Evolutionary conservation across 2,888 invertebrate species (phyloP).

Genomic region (Dryobota labecula): DNA sequence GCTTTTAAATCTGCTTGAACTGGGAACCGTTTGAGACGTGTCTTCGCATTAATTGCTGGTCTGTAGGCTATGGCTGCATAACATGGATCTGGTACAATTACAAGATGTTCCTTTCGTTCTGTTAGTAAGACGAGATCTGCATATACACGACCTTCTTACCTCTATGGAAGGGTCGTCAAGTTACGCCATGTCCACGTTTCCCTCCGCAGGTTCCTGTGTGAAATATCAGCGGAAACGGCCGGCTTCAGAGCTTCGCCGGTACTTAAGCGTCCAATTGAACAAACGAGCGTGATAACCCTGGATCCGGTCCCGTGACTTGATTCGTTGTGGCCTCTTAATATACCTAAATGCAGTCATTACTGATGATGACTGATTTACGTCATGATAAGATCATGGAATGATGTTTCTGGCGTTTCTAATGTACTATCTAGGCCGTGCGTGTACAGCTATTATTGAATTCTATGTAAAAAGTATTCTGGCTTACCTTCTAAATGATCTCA

Average conservation of each 20-base stretch:
- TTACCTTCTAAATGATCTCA: conserved; percentile 1
- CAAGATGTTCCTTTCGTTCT: conserved; percentile 4
- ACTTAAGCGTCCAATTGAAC: conserved; percentile 86
- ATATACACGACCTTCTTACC: conserved; percentile 23
- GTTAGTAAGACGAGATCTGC: not conserved
- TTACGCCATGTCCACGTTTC: conserved; percentile 57
- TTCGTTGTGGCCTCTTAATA: conserved; percentile 73
- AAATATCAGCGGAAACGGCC: conserved; percentile 82
- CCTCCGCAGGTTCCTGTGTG: conserved; percentile 77
- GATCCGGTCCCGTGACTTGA: conserved; percentile 86
- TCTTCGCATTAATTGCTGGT: conserved; percentile 24
- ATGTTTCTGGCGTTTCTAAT: conserved; percentile 16
- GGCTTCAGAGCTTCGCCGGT: conserved; percentile 80
- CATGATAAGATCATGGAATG: conserved; percentile 37
- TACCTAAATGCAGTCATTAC: conserved; percentile 63
- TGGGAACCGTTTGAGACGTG: conserved; percentile 1
- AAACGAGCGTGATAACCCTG: conserved; percentile 85
- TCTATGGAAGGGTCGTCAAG: conserved; percentile 33
- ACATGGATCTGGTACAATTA: conserved; percentile 5
- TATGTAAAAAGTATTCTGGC: not conserved
- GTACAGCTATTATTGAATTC: not conserved
- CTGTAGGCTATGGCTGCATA: not conserved
- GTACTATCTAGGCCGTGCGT: not conserved
- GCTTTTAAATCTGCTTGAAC: not conserved
- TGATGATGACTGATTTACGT: conserved; percentile 58